Conservation (phyloP, 1,140 invertebrate genomes). For the Manduca sexta region DNA sequence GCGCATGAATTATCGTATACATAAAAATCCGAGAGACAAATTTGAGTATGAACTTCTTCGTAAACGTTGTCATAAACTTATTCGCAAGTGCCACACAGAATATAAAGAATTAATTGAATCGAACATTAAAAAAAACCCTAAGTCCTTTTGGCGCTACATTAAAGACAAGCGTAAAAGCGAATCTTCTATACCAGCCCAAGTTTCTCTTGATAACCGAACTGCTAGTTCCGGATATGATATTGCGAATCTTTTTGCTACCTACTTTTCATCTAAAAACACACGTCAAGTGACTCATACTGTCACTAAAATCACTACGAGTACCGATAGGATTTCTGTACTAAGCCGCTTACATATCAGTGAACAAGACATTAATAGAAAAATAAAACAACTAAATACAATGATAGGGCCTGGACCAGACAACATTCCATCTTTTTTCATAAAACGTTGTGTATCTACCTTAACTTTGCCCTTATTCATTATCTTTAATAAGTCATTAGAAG, state of each 20-base stretch:
- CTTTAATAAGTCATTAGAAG: not conserved
- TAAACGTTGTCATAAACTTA: no score
- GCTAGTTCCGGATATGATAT: not conserved
- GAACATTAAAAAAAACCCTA: no score
- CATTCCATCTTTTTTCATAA: slow-evolving; percentile 5
- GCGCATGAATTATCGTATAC: no score
- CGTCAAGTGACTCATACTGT: no score
- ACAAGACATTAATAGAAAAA: not conserved
- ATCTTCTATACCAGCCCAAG: not conserved
- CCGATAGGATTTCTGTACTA: no score
- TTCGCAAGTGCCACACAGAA: no score
- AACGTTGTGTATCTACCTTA: not conserved
- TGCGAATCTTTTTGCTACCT: not conserved
- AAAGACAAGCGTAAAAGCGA: not conserved
- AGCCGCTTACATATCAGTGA: not conserved
- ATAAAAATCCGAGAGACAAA: no score
- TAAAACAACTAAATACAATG: not conserved
- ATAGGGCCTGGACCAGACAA: slow-evolving; percentile 7
- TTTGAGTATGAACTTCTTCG: no score
- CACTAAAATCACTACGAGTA: no score
- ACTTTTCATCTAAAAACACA: no score
- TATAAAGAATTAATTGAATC: no score
- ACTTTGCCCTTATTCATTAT: not conserved
- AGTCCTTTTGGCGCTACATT: not conserved
- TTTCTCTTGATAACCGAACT: not conserved